Evolutionary conservation across 2,113 vertebrate genomes (phyloP).

Genomic region (Dicerorhinus sumatrensis): DNA sequence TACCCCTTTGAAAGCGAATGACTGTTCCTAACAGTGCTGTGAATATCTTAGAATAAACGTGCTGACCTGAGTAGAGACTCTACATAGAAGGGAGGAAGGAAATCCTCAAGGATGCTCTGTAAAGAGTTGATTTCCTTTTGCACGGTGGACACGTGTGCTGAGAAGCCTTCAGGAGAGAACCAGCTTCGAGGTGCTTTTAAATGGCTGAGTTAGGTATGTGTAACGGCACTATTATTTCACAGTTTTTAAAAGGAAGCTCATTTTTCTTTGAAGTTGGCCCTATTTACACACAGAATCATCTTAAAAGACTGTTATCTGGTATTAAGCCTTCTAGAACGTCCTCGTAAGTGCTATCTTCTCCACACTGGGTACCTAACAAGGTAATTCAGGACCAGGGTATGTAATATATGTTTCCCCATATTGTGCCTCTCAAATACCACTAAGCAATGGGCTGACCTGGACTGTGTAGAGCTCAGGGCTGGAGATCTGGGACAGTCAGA

Average conservation of each 20-base stretch:
- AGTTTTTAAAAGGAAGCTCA: conserved; percentile 38
- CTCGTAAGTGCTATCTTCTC: background rate
- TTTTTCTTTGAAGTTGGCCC: conserved; percentile 63
- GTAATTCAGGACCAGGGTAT: background rate
- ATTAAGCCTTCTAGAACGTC: conserved; percentile 34
- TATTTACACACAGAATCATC: conserved; percentile 41
- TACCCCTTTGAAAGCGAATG: background rate
- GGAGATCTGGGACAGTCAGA: background rate
- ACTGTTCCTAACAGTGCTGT: background rate
- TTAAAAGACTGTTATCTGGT: conserved; percentile 25
- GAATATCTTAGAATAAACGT: no score
- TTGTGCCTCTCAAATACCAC: background rate
- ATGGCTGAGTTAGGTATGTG: background rate
- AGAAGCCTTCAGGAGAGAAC: conserved; percentile 1
- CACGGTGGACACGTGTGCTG: background rate
- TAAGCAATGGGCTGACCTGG: background rate
- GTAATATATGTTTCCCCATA: background rate
- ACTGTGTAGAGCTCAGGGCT: background rate
- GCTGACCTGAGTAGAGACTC: background rate
- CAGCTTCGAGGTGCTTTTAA: background rate
- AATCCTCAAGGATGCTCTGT: background rate
- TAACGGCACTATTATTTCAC: conserved; percentile 42
- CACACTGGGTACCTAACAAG: background rate
- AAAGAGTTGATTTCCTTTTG: background rate
- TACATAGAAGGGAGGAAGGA: accelerated